Base-by-base conservation (phyloP, 35 echinoderm and acorn worm species). In the Diadema setosum region DNA sequence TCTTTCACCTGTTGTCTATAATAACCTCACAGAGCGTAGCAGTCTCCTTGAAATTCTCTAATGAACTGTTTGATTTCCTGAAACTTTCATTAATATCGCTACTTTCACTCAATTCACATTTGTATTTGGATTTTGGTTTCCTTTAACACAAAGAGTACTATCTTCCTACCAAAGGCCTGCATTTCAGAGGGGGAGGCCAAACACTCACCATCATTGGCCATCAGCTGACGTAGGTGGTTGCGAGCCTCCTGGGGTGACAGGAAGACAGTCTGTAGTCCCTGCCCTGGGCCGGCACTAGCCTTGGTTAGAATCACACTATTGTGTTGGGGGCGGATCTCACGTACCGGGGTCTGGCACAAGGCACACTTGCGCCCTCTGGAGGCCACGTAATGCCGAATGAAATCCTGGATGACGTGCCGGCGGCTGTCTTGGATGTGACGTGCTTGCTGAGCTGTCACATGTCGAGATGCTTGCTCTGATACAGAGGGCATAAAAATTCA, bases 131-230 rank as follows among this genome's bases (percentile, higher is more conserved):
- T n/a, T n/a, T n/a, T n/a, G n/a, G n/a, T n/a, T n/a, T n/a, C n/a
- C n/a, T n/a, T n/a, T n/a, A n/a, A n/a, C n/a, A n/a, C n/a, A n/a
- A n/a, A n/a, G n/a, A n/a, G n/a, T n/a, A n/a, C n/a, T n/a, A n/a
- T n/a, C n/a, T n/a, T n/a, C n/a, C n/a, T n/a, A n/a, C n/a, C n/a
- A n/a, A n/a, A n/a, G n/a, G n/a, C n/a, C n/a, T n/a, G n/a, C n/a
- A n/a, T n/a, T n/a, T n/a, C n/a, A n/a, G n/a, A n/a, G n/a, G n/a
- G n/a, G n/a, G n/a, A n/a, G n/a, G n/a, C n/a, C n/a, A n/a, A 24
- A 17, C 15, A 85, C 93, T 82, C 86, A 99, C 96, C 93, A 64
- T 94, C 96, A 87, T 99, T 95, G 20, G 42, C 42, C 49, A 92
- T 82, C 14, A 99, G 15, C 23, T 90, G 75, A 48, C 89, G 81